Conservation (phyloP, 2,113 vertebrate species). For the Nestor notabilis region DNA sequence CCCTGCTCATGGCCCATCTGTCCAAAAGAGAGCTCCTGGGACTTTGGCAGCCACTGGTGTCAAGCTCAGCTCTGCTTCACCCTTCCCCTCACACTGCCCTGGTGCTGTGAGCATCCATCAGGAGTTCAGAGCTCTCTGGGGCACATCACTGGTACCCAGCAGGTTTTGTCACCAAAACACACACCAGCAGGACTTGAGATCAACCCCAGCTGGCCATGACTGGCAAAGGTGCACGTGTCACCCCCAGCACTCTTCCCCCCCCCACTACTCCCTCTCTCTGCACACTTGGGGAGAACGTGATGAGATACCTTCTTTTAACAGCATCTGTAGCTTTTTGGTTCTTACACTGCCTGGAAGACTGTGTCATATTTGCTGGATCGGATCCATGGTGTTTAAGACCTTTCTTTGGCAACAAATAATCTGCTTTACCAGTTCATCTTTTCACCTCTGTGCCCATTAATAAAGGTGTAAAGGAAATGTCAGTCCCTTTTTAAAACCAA, state of each 20-base stretch:
- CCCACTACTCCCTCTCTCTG: not conserved
- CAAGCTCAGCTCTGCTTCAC: not conserved
- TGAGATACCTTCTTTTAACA: not conserved
- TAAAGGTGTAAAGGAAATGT: constrained; percentile 10
- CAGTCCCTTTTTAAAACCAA: not conserved
- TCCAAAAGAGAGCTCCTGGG: accelerated
- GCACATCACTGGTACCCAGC: not conserved
- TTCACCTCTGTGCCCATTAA: constrained; percentile 17
- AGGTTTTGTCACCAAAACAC: not conserved
- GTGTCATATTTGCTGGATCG: not conserved
- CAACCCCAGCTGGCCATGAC: not conserved
- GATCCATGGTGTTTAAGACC: not conserved
- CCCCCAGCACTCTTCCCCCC: not conserved
- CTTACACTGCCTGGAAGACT: not conserved
- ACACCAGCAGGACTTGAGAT: not conserved
- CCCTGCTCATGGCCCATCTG: accelerated
- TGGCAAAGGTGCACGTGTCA: accelerated
- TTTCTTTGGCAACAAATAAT: not conserved
- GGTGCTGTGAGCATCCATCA: accelerated
- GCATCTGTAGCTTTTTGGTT: not conserved
- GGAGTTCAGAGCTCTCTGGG: accelerated
- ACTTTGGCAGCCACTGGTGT: accelerated
- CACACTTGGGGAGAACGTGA: not conserved
- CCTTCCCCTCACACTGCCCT: not conserved
- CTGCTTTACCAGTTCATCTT: not conserved